A percentile compares a stretch with the other conserved stretches of the same genome.
Conservation (phyloP, 1,140 invertebrate genomes). For the Lysiphlebus fabarum region DNA sequence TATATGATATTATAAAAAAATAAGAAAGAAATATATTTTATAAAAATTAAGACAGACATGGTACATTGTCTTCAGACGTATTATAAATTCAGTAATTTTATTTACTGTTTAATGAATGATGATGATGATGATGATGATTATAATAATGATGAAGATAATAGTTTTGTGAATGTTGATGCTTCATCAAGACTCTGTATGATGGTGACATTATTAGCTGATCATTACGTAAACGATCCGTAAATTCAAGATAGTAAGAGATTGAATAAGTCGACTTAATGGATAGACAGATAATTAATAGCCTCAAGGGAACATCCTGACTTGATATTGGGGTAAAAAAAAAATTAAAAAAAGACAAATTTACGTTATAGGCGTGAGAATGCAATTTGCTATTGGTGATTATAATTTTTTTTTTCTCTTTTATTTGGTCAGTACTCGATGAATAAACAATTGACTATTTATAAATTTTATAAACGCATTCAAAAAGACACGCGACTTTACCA, state of each 20-base stretch:
- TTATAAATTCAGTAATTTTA: no score
- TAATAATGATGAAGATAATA: not conserved
- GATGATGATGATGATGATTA: no score
- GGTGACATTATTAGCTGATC: conserved; percentile 34
- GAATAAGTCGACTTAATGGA: conserved; percentile 26
- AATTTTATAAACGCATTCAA: conserved; percentile 9
- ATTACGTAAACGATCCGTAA: conserved; percentile 40
- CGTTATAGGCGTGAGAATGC: conserved; percentile 13
- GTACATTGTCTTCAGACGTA: not conserved
- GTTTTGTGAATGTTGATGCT: not conserved
- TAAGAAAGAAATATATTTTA: no score
- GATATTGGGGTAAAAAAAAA: not conserved
- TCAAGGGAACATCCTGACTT: conserved; percentile 14
- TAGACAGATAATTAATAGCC: conserved; percentile 36
- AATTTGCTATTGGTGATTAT: not conserved
- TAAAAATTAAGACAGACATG: no score
- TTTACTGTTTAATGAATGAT: no score
- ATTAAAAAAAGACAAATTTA: not conserved
- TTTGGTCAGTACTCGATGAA: conserved; percentile 9
- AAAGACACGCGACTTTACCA: conserved; percentile 19
- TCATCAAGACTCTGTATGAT: conserved; percentile 17
- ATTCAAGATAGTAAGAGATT: conserved; percentile 31
- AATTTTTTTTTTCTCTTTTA: not conserved
- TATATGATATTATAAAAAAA: not conserved
- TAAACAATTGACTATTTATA: conserved; percentile 1